These are phyloP conservation scores for Galerucella pusilla DNA, from an alignment of 2,888 invertebrate genomes.

Conservation along the genomic window DNA sequence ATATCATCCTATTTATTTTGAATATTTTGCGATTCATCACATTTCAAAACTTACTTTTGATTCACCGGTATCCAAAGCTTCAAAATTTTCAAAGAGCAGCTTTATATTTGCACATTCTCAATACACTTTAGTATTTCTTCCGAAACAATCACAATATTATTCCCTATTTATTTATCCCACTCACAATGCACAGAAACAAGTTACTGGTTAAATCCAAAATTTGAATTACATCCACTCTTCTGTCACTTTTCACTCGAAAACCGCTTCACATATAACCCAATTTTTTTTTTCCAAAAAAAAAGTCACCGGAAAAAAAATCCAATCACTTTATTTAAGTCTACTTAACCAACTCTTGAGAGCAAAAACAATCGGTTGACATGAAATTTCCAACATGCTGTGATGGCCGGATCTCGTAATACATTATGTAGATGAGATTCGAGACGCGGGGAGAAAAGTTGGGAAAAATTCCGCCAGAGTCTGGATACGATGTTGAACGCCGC, in stretches of 20 bases:
- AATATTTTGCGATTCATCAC: background rate
- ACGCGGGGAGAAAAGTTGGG: slow-evolving; percentile 22
- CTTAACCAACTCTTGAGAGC: background rate
- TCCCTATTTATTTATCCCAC: background rate
- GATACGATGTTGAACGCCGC: slow-evolving; percentile 33
- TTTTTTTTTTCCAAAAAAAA: slow-evolving; percentile 2
- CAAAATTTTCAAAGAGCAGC: background rate
- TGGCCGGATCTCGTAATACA: slow-evolving; percentile 25
- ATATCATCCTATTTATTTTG: too few relatives aligned
- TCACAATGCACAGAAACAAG: background rate
- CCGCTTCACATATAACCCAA: background rate
- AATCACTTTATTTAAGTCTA: slow-evolving; percentile 10
- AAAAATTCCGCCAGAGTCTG: slow-evolving; percentile 30
- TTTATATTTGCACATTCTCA: slow-evolving; percentile 16
- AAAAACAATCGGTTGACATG: slow-evolving; percentile 12
- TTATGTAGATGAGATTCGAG: slow-evolving; percentile 32
- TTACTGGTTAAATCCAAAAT: background rate
- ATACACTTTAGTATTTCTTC: background rate
- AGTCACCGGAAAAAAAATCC: slow-evolving; percentile 1
- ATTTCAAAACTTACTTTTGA: background rate
- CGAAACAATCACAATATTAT: background rate
- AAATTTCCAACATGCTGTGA: slow-evolving; percentile 18
- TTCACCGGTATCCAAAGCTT: background rate
- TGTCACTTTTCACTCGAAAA: slow-evolving; percentile 4
- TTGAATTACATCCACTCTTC: background rate